phyloP scores from a whole-genome alignment of 1,140 invertebrate genomes.

The Ephestia elutella region DNA sequence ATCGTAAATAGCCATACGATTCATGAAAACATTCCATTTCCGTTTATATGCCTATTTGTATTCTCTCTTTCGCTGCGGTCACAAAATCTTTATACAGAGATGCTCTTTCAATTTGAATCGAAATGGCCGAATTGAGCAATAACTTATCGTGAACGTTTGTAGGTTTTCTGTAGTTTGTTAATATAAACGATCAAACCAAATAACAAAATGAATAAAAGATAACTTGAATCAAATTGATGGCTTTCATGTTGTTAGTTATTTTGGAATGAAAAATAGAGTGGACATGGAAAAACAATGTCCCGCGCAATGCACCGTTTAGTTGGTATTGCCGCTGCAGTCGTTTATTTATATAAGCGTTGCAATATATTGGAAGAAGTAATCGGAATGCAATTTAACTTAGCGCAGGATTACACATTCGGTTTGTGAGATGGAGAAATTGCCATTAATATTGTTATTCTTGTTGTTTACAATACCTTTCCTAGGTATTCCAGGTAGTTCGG shows the following conservation, averaged over 20 bases:
- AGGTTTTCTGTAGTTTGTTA: slow-evolving; percentile 34
- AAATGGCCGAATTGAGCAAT: slow-evolving; percentile 58
- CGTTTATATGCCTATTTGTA: slow-evolving; percentile 68
- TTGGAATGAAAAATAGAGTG: too few species aligned
- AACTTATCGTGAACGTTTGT: slow-evolving; percentile 48
- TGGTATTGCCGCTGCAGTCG: not conserved
- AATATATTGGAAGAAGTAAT: slow-evolving; percentile 10
- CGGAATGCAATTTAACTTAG: slow-evolving; percentile 23
- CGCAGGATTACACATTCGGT: slow-evolving; percentile 19
- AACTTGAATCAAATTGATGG: too few species aligned
- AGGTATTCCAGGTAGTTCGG: too few species aligned
- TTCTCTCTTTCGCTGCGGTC: slow-evolving; percentile 55
- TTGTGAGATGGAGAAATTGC: slow-evolving; percentile 31
- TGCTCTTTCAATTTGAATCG: slow-evolving; percentile 67
- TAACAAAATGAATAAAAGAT: too few species aligned
- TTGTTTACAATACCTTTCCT: too few species aligned
- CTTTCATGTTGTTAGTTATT: too few species aligned
- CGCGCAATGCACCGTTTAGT: not conserved
- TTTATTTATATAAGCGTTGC: not conserved
- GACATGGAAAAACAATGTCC: not conserved
- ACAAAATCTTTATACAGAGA: slow-evolving; percentile 61
- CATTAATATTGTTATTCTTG: slow-evolving; percentile 51
- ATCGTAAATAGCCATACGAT: slow-evolving; percentile 46
- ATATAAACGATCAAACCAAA: not conserved
- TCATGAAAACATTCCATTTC: slow-evolving; percentile 62